A percentile compares a stretch with the other conserved stretches of the same genome.
Conservation (phyloP, 2,797 vertebrate genomes). For the Lycodopsis pacificus region DNA sequence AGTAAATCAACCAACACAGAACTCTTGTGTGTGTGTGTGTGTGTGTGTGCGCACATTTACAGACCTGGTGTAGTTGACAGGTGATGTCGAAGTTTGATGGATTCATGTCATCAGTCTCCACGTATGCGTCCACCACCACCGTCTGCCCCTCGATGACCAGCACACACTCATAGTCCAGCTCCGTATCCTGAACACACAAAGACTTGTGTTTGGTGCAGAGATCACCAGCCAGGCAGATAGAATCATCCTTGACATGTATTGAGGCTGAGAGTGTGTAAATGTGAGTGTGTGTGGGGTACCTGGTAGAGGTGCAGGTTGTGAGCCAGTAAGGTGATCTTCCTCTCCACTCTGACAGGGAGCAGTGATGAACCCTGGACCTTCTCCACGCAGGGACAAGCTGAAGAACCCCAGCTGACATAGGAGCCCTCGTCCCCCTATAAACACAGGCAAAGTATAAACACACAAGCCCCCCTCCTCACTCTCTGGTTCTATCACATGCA, state of each 20-base stretch:
- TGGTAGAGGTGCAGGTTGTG: conserved; percentile 93
- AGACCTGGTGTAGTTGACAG: conserved; percentile 91
- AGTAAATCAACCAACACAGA: neutral
- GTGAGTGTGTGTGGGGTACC: conserved; percentile 75
- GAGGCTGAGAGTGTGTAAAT: neutral
- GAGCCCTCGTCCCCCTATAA: conserved; percentile 85
- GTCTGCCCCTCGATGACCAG: conserved; percentile 91
- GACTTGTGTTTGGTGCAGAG: neutral
- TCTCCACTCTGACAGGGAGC: conserved; percentile 89
- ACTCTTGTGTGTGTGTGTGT: too few relatives aligned
- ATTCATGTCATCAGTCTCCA: conserved; percentile 86
- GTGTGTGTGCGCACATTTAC: neutral
- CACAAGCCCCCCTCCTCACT: neutral
- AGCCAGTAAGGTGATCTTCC: conserved; percentile 90
- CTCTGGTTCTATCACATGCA: neutral
- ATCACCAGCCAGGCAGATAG: neutral
- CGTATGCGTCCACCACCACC: conserved; percentile 89
- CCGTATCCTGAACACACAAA: conserved; percentile 83
- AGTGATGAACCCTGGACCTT: conserved; percentile 89
- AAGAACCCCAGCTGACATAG: conserved; percentile 84
- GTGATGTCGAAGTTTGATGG: conserved; percentile 88
- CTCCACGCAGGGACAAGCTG: conserved; percentile 93
- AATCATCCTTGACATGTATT: neutral
- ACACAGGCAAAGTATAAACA: neutral
- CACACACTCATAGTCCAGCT: conserved; percentile 92